A percentile compares a stretch with the other conserved stretches of the same genome.
Conservation (phyloP, 2,888 invertebrate genomes). For the Hymenopus coronatus region DNA sequence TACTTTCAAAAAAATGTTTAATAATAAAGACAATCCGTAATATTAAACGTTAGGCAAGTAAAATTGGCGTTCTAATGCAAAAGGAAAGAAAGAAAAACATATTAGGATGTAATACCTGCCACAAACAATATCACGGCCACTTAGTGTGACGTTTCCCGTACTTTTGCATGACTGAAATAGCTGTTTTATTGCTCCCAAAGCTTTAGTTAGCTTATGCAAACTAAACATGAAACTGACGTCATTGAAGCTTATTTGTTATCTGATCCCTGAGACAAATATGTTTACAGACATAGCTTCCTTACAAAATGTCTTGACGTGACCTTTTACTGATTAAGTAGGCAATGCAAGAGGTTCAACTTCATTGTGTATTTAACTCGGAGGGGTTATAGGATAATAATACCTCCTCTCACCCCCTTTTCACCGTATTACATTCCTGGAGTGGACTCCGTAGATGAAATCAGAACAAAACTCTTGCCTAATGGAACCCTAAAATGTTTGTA, state of each 20-base stretch:
- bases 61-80: no score
- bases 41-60: no score
- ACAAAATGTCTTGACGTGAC: neutral
- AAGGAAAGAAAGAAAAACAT: no score
- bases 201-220: no score
- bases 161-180: no score
- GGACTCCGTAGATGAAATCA: neutral
- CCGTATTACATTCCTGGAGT: neutral
- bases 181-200: no score
- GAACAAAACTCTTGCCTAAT: neutral
- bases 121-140: no score
- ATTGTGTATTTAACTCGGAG: neutral
- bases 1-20: no score
- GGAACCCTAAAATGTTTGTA: neutral
- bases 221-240: neutral
- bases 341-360: neutral
- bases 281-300: neutral
- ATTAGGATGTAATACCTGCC: no score
- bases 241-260: neutral
- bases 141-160: no score
- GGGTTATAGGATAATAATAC: neutral
- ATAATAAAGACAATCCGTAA: no score
- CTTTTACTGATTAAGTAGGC: neutral
- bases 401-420: neutral
- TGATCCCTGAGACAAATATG: neutral